Base-by-base conservation (phyloP, 2,797 vertebrate species). In the Ficedula albicollis region DNA sequence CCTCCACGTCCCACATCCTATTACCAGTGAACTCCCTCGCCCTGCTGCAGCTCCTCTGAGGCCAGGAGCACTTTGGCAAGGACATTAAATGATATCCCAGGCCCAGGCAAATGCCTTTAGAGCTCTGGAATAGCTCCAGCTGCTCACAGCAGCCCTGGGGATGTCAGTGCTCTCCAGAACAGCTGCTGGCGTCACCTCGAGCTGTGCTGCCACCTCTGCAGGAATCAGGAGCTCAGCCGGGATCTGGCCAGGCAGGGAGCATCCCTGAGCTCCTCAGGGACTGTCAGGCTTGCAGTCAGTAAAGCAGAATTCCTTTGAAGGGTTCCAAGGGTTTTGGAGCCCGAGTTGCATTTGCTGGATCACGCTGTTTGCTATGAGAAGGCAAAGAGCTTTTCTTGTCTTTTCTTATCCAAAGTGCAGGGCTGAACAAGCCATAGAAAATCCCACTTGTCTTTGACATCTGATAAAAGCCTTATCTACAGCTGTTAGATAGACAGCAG, bases 361-460 rank as follows among this genome's bases (percentile, higher is more conserved):
- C 54, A 48, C 5, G 2, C 55, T 23, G 3, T 38, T 85, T 62
- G 41, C 27, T 55, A 5, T 15, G 32, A 66, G 62, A 44, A 76
- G 29, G 34, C 48, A 73, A n/a, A 75, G 9, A 32, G 32, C 22
- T 92, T 74, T 68, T 69, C 62, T 70, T 75, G 38, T 48, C 60
- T 87, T 64, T 43, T 69, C 62, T 83, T 73, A 73, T 64, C 66
- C 25, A 11, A 81, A 54, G 14, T 66, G 23, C 29, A 60, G 58
- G 38, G 56, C 54, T 85, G 88, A 74, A 84, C 43, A 78, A 46
- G 58, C 16, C 29, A 19, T 2, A 62, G 69, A 84, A 91, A 91
- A 93, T 79, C 70, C 48, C 69, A 32, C 73, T 95, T 96, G 93
- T 89, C 69, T 96, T 92, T 96, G 80, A 88, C 85, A 80, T 84